These are phyloP conservation scores for Chymomyza procnemis DNA, from an alignment of 2,888 invertebrate genomes.

Conservation along the genomic window DNA sequence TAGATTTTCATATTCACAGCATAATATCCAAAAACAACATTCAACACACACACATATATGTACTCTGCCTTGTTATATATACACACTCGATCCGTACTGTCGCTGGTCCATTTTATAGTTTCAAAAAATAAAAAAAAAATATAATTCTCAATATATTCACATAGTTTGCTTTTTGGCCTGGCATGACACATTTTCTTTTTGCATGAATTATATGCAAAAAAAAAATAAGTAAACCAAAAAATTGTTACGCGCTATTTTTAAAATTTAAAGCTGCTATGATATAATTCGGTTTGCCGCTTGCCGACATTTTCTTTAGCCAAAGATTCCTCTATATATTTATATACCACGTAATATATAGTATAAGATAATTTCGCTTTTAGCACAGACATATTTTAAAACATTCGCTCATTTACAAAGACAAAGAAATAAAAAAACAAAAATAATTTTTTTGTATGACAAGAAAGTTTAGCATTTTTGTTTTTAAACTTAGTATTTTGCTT, in stretches of 20 bases:
- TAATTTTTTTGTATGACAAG: slow-evolving; percentile 12
- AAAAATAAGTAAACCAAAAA: slow-evolving; percentile 29
- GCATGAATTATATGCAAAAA: slow-evolving; percentile 41
- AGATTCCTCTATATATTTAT: slow-evolving; percentile 30
- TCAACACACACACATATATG: neutral
- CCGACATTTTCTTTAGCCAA: slow-evolving; percentile 61
- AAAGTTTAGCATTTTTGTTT: slow-evolving; percentile 2
- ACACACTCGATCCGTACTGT: neutral
- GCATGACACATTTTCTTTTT: slow-evolving; percentile 60
- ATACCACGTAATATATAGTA: neutral
- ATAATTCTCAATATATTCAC: neutral
- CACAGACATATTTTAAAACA: slow-evolving; percentile 46
- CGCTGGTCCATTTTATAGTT: slow-evolving; percentile 32
- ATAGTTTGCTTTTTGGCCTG: slow-evolving; percentile 37
- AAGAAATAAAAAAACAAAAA: slow-evolving; percentile 1
- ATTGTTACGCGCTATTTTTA: slow-evolving; percentile 62
- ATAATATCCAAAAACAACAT: slow-evolving; percentile 14
- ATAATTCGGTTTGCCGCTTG: slow-evolving; percentile 46
- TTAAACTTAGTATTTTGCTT: slow-evolving; percentile 44
- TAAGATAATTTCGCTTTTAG: slow-evolving; percentile 44
- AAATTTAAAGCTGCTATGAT: slow-evolving; percentile 61
- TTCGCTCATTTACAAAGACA: slow-evolving; percentile 55
- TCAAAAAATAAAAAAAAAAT: slow-evolving; percentile 8
- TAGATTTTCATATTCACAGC: slow-evolving; percentile 9
- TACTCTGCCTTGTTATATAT: slow-evolving; percentile 2